Conservation (phyloP, 2,888 invertebrate species). For the Lycaena phlaeas region DNA sequence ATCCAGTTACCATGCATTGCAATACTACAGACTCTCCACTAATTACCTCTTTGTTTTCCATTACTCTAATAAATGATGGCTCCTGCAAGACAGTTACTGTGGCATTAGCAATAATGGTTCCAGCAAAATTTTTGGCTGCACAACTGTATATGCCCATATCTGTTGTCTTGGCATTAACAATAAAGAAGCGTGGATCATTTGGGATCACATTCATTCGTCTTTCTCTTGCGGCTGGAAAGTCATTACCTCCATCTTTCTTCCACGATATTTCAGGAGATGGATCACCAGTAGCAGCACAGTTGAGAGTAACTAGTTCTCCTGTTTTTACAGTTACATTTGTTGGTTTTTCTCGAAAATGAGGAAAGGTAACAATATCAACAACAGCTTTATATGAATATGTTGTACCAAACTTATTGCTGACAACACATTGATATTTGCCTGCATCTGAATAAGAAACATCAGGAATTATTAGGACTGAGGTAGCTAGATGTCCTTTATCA, state of each 20-base stretch:
- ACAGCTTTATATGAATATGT: conserved; percentile 90
- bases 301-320: conserved; percentile 88
- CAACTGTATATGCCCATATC: conserved; percentile 96
- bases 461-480: conserved; percentile 81
- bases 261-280: conserved; percentile 91
- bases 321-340: conserved; percentile 87
- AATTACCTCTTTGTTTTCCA: conserved; percentile 87
- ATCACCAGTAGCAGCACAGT: conserved; percentile 92
- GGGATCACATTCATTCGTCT: conserved; percentile 94
- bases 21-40: conserved; percentile 89
- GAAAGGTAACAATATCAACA: conserved; percentile 90
- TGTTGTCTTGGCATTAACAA: conserved; percentile 88
- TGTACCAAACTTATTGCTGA: conserved; percentile 90
- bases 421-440: conserved; percentile 94
- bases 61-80: conserved; percentile 88
- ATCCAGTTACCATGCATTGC: conserved; percentile 90
- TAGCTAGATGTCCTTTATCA: conserved; percentile 75
- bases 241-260: conserved; percentile 93
- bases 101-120: conserved; percentile 88
- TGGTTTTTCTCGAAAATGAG: conserved; percentile 88
- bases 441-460: conserved; percentile 86
- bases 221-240: conserved; percentile 95
- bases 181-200: conserved; percentile 92
- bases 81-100: conserved; percentile 88
- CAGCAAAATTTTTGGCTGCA: conserved; percentile 92